Conservation (phyloP, 2,113 vertebrate genomes). For the Archocentrus centrarchus region DNA sequence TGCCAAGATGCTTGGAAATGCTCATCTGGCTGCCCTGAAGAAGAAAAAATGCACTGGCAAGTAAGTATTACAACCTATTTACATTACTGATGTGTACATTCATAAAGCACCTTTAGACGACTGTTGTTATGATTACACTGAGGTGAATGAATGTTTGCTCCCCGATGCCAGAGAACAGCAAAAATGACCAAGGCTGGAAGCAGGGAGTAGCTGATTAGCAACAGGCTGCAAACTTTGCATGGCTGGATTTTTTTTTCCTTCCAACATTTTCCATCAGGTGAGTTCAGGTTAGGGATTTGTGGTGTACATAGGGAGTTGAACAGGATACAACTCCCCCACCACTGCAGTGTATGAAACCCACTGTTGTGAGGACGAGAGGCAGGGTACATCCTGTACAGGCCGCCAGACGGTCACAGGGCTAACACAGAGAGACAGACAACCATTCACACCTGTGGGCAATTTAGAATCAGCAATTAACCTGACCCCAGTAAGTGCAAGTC, state of each 20-base stretch:
- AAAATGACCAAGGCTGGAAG: fast-evolving
- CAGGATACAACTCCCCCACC: background rate
- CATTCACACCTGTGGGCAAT: no score
- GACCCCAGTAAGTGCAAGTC: no score
- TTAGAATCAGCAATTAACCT: no score
- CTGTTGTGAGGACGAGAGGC: background rate
- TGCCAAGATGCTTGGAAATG: background rate
- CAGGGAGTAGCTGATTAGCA: background rate
- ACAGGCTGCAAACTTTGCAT: background rate
- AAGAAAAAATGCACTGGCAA: background rate
- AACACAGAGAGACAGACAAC: no score
- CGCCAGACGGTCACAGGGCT: no score
- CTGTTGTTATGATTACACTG: no score
- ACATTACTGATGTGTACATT: background rate
- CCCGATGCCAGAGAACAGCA: background rate
- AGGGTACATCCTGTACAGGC: no score
- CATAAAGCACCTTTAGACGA: background rate
- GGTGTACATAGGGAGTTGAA: background rate
- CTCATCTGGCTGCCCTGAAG: background rate
- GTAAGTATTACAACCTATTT: background rate
- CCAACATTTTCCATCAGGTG: no score
- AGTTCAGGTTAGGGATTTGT: background rate
- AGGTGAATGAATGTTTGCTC: background rate
- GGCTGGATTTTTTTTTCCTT: background rate
- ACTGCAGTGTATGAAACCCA: background rate